Evolutionary conservation across 37 sponge, comb jelly and placozoan genomes (phyloP).

Genomic region (Sycon ciliatum): DNA sequence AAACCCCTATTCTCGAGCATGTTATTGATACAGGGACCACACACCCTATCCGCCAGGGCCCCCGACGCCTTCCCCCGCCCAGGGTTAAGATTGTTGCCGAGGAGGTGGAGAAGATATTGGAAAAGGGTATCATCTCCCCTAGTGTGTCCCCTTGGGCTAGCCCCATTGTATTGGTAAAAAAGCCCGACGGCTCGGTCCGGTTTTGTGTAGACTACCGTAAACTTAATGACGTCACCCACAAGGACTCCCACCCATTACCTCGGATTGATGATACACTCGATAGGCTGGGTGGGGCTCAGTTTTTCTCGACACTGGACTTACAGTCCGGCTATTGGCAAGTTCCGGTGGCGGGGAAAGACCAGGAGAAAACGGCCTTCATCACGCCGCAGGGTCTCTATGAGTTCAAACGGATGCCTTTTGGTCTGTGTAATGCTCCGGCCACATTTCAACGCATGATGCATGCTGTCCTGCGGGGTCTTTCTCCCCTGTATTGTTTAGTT

Average conservation of each 20-base stretch:
- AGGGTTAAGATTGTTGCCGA: constrained; percentile 12
- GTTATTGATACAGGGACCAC: constrained; percentile 40
- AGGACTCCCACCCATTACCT: constrained; percentile 49
- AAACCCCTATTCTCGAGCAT: constrained; percentile 23
- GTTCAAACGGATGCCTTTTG: constrained; percentile 55
- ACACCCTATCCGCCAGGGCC: constrained; percentile 36
- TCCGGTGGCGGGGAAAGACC: constrained; percentile 16
- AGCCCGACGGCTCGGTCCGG: constrained; percentile 37
- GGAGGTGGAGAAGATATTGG: constrained; percentile 38
- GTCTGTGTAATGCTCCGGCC: constrained; percentile 49
- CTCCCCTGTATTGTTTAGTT: constrained; percentile 17
- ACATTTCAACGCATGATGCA: constrained; percentile 55
- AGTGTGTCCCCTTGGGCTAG: constrained; percentile 51
- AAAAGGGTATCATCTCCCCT: constrained; percentile 26
- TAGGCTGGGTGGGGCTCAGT: constrained; percentile 26
- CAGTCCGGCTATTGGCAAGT: constrained; percentile 61
- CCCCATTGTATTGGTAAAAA: constrained; percentile 52
- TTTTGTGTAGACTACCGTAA: constrained; percentile 47
- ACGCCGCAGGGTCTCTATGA: constrained; percentile 43
- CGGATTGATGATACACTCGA: constrained; percentile 39
- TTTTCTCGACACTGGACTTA: constrained; percentile 39
- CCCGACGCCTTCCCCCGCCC: too few species aligned
- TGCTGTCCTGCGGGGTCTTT: constrained; percentile 16
- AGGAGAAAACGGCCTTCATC: constrained; percentile 37
- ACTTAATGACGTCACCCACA: constrained; percentile 32